These are phyloP conservation scores for Baccha elongata DNA, from an alignment of 2,888 invertebrate species.

Conservation along the genomic window DNA sequence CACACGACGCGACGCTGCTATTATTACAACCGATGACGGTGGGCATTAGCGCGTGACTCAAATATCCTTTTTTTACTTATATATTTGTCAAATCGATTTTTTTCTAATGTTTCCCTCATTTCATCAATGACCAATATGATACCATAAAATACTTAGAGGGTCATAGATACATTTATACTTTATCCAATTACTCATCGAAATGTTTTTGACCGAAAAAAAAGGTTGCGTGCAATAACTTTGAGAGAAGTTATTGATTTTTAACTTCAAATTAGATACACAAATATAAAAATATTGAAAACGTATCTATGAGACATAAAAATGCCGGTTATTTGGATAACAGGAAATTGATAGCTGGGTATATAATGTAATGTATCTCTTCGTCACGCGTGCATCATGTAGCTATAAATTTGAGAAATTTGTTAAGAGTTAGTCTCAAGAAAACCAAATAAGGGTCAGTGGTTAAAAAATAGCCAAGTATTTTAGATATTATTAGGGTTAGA, in stretches of 20 bases:
- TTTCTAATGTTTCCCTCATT: not conserved
- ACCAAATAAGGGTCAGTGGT: slow-evolving; percentile 67
- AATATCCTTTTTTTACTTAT: slow-evolving; percentile 45
- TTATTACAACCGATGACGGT: slow-evolving; percentile 19
- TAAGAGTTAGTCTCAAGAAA: not conserved
- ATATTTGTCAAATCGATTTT: slow-evolving; percentile 59
- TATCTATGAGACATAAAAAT: slow-evolving; percentile 32
- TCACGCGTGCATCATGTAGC: slow-evolving; percentile 54
- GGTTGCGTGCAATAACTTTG: slow-evolving; percentile 49
- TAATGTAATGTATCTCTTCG: slow-evolving; percentile 15
- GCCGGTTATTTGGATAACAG: slow-evolving; percentile 44
- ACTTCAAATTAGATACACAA: slow-evolving; percentile 29
- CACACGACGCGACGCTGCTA: not conserved
- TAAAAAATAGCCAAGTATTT: slow-evolving; percentile 40
- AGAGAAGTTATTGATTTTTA: slow-evolving; percentile 56
- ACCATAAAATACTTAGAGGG: slow-evolving; percentile 44
- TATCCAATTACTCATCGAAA: slow-evolving; percentile 58
- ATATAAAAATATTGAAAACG: slow-evolving; percentile 30
- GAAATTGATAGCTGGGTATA: slow-evolving; percentile 10
- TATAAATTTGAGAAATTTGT: slow-evolving; percentile 50
- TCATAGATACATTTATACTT: not conserved
- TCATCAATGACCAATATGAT: slow-evolving; percentile 11
- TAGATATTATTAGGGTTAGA: slow-evolving; percentile 67
- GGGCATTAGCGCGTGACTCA: slow-evolving; percentile 17
- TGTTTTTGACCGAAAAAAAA: slow-evolving; percentile 25